These are phyloP conservation scores for Serranus cabrilla DNA, from an alignment of 2,797 vertebrate species.

Conservation along the genomic window DNA sequence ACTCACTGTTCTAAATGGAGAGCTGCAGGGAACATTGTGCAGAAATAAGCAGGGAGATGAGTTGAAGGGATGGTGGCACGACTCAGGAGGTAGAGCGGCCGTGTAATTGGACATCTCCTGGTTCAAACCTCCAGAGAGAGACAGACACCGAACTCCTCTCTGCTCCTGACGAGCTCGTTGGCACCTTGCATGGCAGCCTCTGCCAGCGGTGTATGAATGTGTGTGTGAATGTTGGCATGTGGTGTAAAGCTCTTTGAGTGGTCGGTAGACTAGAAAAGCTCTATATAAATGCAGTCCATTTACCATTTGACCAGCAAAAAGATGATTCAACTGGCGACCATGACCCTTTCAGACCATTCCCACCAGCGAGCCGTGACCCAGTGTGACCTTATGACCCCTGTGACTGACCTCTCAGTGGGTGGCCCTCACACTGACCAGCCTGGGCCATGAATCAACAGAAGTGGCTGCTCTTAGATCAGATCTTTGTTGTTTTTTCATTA, in stretches of 20 bases:
- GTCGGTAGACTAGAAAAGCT: no score
- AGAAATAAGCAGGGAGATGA: conserved; percentile 8
- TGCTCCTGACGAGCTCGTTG: no score
- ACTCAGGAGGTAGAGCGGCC: no score
- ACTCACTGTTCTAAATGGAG: conserved; percentile 18
- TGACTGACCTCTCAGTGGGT: conserved; percentile 82
- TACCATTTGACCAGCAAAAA: neutral
- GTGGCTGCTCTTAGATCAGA: conserved; percentile 42
- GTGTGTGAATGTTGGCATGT: no score
- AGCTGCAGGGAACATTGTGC: neutral
- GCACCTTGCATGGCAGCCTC: no score
- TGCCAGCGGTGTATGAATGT: no score
- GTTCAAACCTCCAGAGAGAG: no score
- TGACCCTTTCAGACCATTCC: conserved; percentile 59
- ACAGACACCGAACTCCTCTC: no score
- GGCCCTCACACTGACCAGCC: conserved; percentile 67
- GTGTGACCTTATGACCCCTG: conserved; percentile 65
- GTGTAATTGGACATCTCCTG: no score
- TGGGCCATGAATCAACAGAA: conserved; percentile 46
- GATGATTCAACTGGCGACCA: conserved; percentile 29
- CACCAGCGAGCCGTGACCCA: conserved; percentile 69
- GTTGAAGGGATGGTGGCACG: no score
- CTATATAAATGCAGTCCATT: no score
- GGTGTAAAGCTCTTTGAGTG: no score
- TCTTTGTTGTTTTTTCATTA: conserved; percentile 19